Evolutionary conservation across 2,888 invertebrate species (phyloP).

Genomic region (Gastrophysa polygoni): DNA sequence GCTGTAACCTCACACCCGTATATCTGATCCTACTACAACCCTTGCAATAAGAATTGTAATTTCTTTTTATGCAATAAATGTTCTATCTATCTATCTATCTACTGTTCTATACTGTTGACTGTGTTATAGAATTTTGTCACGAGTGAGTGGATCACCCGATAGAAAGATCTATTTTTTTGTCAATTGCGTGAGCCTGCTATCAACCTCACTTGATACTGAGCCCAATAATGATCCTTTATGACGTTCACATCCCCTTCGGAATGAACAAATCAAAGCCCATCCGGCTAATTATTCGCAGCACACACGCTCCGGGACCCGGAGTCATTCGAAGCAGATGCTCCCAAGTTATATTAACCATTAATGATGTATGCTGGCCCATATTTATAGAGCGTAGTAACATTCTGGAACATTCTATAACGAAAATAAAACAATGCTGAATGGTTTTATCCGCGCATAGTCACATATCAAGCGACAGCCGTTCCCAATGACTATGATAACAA

Average conservation of each 20-base stretch:
- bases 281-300: conserved; percentile 20
- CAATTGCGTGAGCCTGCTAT: no score
- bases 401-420: conserved; percentile 31
- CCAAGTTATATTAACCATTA: conserved; percentile 49
- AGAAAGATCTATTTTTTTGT: no score
- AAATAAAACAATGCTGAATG: conserved; percentile 46
- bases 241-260: neutral
- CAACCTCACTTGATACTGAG: conserved; percentile 4
- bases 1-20: no score
- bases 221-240: neutral
- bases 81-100: no score
- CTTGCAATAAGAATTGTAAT: no score
- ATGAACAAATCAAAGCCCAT: conserved; percentile 7
- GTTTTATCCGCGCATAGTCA: conserved; percentile 37
- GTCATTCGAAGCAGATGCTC: conserved; percentile 44
- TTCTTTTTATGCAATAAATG: no score
- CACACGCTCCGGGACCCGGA: conserved; percentile 15
- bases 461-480: conserved; percentile 51
- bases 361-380: conserved; percentile 49
- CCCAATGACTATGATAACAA: conserved; percentile 41
- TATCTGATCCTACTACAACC: no score
- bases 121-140: no score
- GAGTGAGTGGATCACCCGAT: no score
- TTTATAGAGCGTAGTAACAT: conserved; percentile 41
- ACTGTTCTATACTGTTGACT: no score